Conservation (phyloP, 2,888 invertebrate genomes). For the Dasypolia templi region DNA sequence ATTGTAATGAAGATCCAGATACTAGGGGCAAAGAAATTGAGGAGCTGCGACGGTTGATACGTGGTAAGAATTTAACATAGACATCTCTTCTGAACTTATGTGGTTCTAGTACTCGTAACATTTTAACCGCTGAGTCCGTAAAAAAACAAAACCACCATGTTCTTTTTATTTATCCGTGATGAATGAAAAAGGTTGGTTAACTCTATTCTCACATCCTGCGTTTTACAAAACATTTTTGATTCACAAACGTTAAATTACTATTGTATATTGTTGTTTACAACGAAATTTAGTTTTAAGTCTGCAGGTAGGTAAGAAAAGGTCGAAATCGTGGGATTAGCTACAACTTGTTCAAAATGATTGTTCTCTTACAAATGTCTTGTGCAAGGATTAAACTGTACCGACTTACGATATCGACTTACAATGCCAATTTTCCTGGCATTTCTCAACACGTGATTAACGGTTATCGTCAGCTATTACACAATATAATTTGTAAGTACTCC, state of each 20-base stretch:
- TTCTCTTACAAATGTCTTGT: conserved; percentile 23
- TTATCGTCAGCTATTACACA: conserved; percentile 32
- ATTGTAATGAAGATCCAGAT: conserved; percentile 83
- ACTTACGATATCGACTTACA: conserved; percentile 34
- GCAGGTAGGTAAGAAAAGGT: neutral
- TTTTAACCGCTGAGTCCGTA: conserved; percentile 38
- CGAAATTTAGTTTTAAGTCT: neutral
- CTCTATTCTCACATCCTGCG: neutral
- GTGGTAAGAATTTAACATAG: conserved; percentile 78
- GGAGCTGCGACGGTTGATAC: conserved; percentile 82
- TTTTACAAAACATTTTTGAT: neutral
- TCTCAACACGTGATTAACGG: conserved; percentile 38
- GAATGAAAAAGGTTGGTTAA: neutral
- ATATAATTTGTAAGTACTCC: conserved; percentile 25
- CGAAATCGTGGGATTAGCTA: neutral
- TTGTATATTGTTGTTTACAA: neutral
- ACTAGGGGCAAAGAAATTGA: conserved; percentile 80
- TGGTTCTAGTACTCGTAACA: conserved; percentile 46
- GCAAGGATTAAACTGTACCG: conserved; percentile 31
- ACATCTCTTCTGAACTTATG: conserved; percentile 20
- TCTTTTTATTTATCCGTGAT: neutral
- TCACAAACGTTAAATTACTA: neutral
- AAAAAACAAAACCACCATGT: conserved; percentile 26
- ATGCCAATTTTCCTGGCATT: conserved; percentile 50
- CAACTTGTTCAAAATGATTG: conserved; percentile 1